A percentile compares a stretch with the other conserved stretches of the same genome.
phyloP scores from a whole-genome alignment of 2,113 vertebrate genomes.

The Elephas maximus region DNA sequence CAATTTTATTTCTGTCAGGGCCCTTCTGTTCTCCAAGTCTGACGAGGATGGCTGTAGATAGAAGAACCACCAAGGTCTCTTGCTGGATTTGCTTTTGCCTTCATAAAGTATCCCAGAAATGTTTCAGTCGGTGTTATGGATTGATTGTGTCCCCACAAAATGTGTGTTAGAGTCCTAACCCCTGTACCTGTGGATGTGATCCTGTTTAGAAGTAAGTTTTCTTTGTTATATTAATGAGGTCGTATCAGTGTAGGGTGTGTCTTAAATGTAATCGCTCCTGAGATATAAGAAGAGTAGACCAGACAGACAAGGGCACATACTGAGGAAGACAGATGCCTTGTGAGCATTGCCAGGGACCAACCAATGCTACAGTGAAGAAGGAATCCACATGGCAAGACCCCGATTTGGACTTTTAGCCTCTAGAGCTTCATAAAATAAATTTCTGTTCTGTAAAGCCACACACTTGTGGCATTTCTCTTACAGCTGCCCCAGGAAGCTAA shows the following conservation, averaged over 20 bases:
- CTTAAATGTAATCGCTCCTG: background rate
- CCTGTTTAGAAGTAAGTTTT: background rate
- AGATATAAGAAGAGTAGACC: background rate
- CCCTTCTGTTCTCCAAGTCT: too few relatives aligned
- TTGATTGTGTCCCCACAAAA: background rate
- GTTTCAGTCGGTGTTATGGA: background rate
- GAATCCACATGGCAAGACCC: too few relatives aligned
- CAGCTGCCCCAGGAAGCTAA: too few relatives aligned
- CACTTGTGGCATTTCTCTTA: too few relatives aligned
- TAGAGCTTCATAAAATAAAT: too few relatives aligned
- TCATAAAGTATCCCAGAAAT: background rate
- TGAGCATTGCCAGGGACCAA: too few relatives aligned
- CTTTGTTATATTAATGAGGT: background rate
- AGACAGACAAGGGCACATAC: background rate
- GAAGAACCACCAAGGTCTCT: fast-evolving
- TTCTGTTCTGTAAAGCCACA: too few relatives aligned
- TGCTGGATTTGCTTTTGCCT: background rate
- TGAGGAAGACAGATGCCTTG: background rate
- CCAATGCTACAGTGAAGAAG: too few relatives aligned
- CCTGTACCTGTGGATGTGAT: background rate
- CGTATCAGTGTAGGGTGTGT: background rate
- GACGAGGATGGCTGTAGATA: background rate
- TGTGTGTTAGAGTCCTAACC: background rate
- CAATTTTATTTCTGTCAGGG: too few relatives aligned
- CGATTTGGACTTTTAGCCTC: too few relatives aligned